Base-by-base conservation (phyloP, 2,888 invertebrate species). In the Automeris io region DNA sequence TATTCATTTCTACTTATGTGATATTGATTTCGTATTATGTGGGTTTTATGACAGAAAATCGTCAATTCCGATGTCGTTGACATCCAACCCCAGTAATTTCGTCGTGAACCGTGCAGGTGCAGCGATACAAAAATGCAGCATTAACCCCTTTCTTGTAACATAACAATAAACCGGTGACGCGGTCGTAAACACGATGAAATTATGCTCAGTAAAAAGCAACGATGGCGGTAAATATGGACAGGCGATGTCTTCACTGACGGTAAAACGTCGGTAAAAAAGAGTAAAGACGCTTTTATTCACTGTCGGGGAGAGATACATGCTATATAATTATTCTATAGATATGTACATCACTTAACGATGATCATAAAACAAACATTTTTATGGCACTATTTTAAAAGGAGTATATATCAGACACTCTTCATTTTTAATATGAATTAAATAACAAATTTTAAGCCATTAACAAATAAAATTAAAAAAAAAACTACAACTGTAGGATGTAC, bases 161-260 rank as follows among this genome's bases (percentile, higher is more conserved):
- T 82, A 74, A 80, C 74, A 77, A 68, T 83, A 80, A 81, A 73
- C 61, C 51, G 62, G 56, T 72, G 73, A 70, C 71, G 60, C 45
- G 54, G 42, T 74, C 79, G 70, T 85, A 83, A 85, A 83, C 71
- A 76, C 58, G 51, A 46, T 50, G 50, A 47, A 74, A 81, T 62
- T 68, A 68, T 59, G 52, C 65, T 70, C 40, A 72, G 72, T 86
- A 83, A 85, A 86, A 86, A 75, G 70, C 63, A 73, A 86, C 71
- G 81, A 74, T 52, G 64, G 54, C 70, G 49, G 74, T 85, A 85
- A 86, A 86, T 73, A 81, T 70, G 70, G 79, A 75, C 80, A 71
- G 68, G 65, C 74, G 63, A 78, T 76, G 78, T 72, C 73, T 71
- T 64, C 49, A 48, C 50, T 55, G 63, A 48, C 57, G 56, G 53